Percentiles rank a stretch among this genome's conserved stretches.
These are phyloP conservation scores for Athalia circularis DNA, from an alignment of 2,888 invertebrate species.

Conservation along the genomic window DNA sequence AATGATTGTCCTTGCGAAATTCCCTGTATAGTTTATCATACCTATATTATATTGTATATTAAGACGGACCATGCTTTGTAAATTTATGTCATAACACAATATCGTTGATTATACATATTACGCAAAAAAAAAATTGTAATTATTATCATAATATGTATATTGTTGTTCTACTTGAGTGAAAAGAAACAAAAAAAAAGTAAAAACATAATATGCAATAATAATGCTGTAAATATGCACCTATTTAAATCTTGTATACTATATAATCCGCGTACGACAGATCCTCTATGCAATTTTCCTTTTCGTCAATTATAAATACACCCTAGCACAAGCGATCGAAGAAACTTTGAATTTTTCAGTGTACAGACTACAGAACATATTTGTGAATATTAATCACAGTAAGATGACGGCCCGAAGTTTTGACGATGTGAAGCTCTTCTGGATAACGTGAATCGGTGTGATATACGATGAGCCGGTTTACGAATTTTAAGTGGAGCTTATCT, in stretches of 20 bases:
- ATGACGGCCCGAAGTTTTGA: background rate
- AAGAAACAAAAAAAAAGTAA: background rate
- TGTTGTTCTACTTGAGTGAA: background rate
- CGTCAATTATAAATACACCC: background rate
- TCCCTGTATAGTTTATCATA: too few species aligned
- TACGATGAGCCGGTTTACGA: background rate
- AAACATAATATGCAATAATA: background rate
- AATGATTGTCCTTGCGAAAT: too few species aligned
- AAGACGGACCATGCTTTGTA: constrained; percentile 30
- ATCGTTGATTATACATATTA: constrained; percentile 1
- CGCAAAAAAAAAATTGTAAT: background rate
- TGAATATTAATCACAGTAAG: too few species aligned
- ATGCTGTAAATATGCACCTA: constrained; percentile 16
- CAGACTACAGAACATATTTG: too few species aligned
- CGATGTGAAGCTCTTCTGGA: background rate
- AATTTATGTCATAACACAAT: constrained; percentile 13
- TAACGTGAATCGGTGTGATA: background rate
- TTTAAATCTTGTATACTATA: constrained; percentile 14
- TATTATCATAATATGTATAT: constrained; percentile 11
- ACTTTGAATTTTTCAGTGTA: too few species aligned
- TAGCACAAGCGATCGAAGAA: background rate
- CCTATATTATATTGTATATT: constrained; percentile 1
- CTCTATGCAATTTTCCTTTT: background rate
- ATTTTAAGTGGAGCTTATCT: background rate
- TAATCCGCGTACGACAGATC: background rate